Percentiles rank a stretch among this genome's conserved stretches.
Conservation (phyloP, 1,140 invertebrate species). For the Mactra quadrangularis region DNA sequence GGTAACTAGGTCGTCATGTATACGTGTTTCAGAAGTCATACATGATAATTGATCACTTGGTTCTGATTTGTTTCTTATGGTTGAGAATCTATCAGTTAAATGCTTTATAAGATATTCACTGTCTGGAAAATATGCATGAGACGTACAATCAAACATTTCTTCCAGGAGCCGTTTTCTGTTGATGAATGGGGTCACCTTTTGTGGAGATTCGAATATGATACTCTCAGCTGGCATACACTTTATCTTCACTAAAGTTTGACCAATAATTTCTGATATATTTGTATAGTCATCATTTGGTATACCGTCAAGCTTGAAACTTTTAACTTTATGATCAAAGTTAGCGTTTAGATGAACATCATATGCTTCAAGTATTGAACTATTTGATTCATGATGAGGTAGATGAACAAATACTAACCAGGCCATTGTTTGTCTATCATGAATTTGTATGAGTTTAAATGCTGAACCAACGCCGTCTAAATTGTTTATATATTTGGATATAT, state of each 20-base stretch:
- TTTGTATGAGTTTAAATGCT: background rate
- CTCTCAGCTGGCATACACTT: constrained; percentile 15
- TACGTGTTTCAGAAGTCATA: background rate
- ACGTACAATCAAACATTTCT: constrained; percentile 13
- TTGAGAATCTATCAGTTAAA: background rate
- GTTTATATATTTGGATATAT: constrained; percentile 34
- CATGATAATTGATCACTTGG: background rate
- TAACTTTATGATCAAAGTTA: constrained; percentile 5
- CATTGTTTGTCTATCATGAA: background rate
- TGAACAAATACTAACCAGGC: constrained; percentile 43
- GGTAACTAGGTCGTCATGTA: background rate
- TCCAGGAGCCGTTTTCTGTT: background rate
- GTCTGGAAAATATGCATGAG: background rate
- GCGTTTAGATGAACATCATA: constrained; percentile 40
- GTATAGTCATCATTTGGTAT: constrained; percentile 16
- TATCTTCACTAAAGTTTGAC: constrained; percentile 14
- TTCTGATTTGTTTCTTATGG: background rate
- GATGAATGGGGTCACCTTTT: background rate
- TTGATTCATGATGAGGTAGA: constrained; percentile 34
- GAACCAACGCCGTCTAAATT: background rate
- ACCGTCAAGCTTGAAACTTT: constrained; percentile 13
- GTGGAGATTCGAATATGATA: background rate
- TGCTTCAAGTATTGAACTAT: constrained; percentile 10
- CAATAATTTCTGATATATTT: constrained; percentile 33
- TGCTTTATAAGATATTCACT: background rate